Base-by-base conservation (phyloP, 1,140 invertebrate species). In the Theocolax elegans region DNA sequence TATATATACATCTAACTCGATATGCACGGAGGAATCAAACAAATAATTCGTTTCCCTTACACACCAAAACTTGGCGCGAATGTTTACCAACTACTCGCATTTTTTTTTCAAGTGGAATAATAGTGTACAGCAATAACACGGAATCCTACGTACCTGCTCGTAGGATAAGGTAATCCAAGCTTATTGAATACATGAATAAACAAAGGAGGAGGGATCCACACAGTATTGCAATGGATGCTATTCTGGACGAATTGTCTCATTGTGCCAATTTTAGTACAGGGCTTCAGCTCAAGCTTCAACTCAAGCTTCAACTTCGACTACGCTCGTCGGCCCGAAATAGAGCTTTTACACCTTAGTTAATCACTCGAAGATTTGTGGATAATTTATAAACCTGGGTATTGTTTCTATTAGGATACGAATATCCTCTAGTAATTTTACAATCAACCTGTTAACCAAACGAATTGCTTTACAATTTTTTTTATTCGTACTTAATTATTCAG, bases 181-280 rank as follows among this genome's bases (percentile, higher is more conserved):
- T 59, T 49, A 59, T 59, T 53, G 29, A 38, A 53, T 60, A 8
- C 46, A 68, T 68, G 46, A 68, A 68, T 68, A 60, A 60, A 62
- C 67, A 62, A 68, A 53, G 13, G 46, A 35, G 31, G 27, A 25
- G 17, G 4, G 4, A 35, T 59, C 21, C 29, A 9, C 1, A 7
- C 48, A n/a, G 29, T 19, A 8, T 1, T 48, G n/a, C 35, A 59
- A 67, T 67, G 31, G 27, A 67, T 67, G 35, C 31, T 49, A 49
- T 35, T 49, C 44, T 7, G 27, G 27, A 42, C 19, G 35, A 51
- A 27, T 53, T 53, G 35, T 65, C 15, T 15, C 21, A 13, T 15
- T 42, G 15, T 46, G 17, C 21, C 60, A 44, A 49, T 49, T 63
- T 40, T 27, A 63, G n/a, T n/a, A 27, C 44, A 10, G 19, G 40